Conservation (phyloP, 2,888 invertebrate genomes). For the Rhabditoides inermis region DNA sequence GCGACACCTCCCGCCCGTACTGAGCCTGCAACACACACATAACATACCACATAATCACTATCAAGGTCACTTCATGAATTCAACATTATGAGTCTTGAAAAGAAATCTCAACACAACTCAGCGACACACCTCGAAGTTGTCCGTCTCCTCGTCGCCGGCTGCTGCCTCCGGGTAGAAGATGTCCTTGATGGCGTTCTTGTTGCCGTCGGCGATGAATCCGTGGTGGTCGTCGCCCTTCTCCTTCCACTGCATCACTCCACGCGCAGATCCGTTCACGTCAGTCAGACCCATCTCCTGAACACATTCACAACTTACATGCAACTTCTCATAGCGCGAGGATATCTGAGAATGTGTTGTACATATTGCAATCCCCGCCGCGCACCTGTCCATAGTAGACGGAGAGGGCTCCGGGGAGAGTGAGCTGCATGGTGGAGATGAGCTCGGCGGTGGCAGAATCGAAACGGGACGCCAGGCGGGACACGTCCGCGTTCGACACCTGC, state of each 20-base stretch:
- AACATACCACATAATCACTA: neutral
- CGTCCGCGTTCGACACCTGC: conserved; percentile 32
- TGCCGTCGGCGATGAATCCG: conserved; percentile 16
- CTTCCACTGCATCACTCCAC: conserved; percentile 31
- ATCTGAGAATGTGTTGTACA: no score
- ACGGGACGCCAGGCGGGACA: conserved; percentile 21
- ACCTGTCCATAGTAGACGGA: conserved; percentile 38
- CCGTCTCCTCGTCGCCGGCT: conserved; percentile 11
- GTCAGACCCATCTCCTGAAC: conserved; percentile 7
- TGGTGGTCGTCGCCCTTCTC: conserved; percentile 19
- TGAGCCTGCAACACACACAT: conserved; percentile 18
- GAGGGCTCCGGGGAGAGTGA: conserved; percentile 35
- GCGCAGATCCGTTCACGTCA: conserved; percentile 6
- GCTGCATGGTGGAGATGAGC: conserved; percentile 30
- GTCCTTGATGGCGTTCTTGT: neutral
- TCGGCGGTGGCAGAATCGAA: conserved; percentile 27
- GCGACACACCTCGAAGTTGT: conserved; percentile 26
- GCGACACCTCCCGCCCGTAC: conserved; percentile 19
- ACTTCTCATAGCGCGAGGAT: no score
- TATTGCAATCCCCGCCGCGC: conserved; percentile 10
- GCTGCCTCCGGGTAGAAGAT: conserved; percentile 28
- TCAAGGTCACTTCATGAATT: neutral
- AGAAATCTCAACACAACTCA: neutral
- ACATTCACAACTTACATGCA: no score
- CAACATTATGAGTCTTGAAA: neutral